A percentile compares a stretch with the other conserved stretches of the same genome.
Evolutionary conservation across 2,113 vertebrate genomes (phyloP).

Genomic region (Patagioenas fasciata): DNA sequence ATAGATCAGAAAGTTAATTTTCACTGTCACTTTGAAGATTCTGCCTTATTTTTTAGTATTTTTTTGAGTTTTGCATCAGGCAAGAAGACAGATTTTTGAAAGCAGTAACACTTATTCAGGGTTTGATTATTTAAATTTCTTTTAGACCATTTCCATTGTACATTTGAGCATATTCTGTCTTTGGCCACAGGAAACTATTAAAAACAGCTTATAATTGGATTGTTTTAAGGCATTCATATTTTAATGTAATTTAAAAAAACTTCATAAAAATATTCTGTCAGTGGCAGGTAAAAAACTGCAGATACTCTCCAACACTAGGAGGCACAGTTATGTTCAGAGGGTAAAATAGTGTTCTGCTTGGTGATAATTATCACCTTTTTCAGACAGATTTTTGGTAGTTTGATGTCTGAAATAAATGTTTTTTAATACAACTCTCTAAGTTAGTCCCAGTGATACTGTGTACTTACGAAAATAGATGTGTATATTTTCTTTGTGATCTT

Average conservation of each 20-base stretch:
- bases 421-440: background rate
- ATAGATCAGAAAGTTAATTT: background rate
- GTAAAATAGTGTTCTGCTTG: background rate
- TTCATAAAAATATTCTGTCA: background rate
- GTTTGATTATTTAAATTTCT: background rate
- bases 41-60: background rate
- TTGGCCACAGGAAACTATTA: background rate
- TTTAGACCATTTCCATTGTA: background rate
- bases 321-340: background rate
- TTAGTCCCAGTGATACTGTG: background rate
- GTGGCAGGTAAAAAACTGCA: background rate
- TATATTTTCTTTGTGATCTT: background rate
- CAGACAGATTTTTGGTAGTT: background rate
- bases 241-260: background rate
- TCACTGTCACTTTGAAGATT: background rate
- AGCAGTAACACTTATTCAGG: background rate
- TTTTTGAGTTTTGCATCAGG: background rate
- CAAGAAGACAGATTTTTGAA: background rate
- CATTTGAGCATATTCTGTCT: background rate
- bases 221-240: background rate
- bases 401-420: background rate
- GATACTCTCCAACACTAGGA: background rate
- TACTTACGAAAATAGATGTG: background rate
- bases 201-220: background rate
- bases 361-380: background rate